phyloP scores from a whole-genome alignment of 2,797 vertebrate genomes.

The Tragopan temminckii region DNA sequence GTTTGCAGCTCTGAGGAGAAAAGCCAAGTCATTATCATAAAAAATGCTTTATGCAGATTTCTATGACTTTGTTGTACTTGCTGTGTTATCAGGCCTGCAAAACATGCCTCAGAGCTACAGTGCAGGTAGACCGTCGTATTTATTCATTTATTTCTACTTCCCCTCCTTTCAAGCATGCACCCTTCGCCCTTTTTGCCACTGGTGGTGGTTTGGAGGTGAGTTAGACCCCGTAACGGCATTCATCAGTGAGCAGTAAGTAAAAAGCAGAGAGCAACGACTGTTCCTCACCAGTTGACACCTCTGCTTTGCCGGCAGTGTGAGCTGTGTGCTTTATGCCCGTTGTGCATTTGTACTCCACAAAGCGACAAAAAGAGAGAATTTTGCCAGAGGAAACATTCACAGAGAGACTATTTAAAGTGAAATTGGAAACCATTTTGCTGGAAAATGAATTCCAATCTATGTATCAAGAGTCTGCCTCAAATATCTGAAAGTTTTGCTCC shows the following conservation, averaged over 20 bases:
- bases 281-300: too few relatives aligned
- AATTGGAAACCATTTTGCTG: background rate
- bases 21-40: constrained; percentile 64
- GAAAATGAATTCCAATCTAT: background rate
- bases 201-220: background rate
- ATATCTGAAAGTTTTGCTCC: background rate
- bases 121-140: background rate
- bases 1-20: constrained; percentile 48
- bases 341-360: background rate
- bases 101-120: background rate
- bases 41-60: constrained; percentile 47
- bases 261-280: background rate
- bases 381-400: background rate
- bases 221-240: background rate
- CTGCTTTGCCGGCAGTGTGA: fast-evolving
- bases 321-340: background rate
- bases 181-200: background rate
- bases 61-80: background rate
- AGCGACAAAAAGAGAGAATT: background rate
- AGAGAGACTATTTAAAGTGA: background rate
- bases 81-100: background rate
- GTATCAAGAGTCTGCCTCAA: background rate
- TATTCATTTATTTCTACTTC: background rate
- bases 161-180: fast-evolving
- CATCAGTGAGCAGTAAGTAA: background rate